Evolutionary conservation across 1,140 invertebrate genomes (phyloP).

Genomic region (Himalopsyche phryganea): DNA sequence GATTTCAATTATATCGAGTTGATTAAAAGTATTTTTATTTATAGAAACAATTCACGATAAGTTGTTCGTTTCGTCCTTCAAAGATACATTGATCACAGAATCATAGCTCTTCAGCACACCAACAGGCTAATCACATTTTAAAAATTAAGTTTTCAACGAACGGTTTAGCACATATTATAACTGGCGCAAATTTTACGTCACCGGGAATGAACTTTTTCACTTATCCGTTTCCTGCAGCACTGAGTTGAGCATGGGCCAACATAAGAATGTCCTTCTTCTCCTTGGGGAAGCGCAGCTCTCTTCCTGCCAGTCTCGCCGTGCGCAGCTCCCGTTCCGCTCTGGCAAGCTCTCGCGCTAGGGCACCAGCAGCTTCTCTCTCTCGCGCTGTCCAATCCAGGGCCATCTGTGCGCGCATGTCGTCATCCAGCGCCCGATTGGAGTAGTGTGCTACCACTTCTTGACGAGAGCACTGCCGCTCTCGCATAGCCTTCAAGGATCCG

Average conservation of each 20-base stretch:
- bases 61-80: background rate
- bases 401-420: conserved; percentile 95
- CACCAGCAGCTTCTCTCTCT: conserved; percentile 77
- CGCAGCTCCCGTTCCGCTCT: conserved; percentile 85
- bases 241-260: conserved; percentile 77
- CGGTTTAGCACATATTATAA: background rate
- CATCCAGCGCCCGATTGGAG: conserved; percentile 83
- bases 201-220: background rate
- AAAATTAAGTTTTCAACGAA: background rate
- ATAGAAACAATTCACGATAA: no score
- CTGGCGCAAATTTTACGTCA: background rate
- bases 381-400: conserved; percentile 91
- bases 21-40: no score
- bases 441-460: conserved; percentile 95
- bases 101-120: background rate
- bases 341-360: conserved; percentile 76
- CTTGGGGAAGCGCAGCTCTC: conserved; percentile 90
- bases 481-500: conserved; percentile 86
- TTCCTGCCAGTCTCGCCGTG: conserved; percentile 81
- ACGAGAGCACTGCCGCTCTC: conserved; percentile 90
- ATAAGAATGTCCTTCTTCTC: conserved; percentile 94
- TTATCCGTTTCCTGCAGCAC: conserved; percentile 42
- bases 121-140: background rate
- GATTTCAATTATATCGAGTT: no score
- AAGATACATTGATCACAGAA: background rate